Percentiles rank a stretch among this genome's conserved stretches.
Conservation (phyloP, 2,888 invertebrate species). For the Dryobotodes eremita region DNA sequence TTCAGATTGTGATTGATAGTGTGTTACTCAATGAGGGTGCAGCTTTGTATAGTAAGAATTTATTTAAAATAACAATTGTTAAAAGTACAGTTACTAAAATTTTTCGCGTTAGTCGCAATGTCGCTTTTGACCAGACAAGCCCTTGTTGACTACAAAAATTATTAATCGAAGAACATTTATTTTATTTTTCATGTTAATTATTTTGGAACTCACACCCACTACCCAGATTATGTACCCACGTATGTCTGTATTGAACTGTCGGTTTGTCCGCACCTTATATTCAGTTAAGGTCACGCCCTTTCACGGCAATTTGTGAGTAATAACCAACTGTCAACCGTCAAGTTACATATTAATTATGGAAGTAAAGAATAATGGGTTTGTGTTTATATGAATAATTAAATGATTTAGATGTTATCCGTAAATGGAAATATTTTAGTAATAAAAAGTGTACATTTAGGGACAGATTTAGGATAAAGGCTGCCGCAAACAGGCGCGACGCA, state of each 20-base stretch:
- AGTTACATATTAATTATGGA: slow-evolving; percentile 40
- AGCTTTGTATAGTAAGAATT: too few relatives aligned
- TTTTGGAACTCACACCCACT: slow-evolving; percentile 24
- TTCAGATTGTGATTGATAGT: too few relatives aligned
- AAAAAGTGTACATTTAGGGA: neutral
- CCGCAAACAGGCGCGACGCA: too few relatives aligned
- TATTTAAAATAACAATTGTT: too few relatives aligned
- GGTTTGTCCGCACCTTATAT: slow-evolving; percentile 5
- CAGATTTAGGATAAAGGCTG: neutral
- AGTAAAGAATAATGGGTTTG: slow-evolving; percentile 24
- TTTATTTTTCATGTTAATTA: neutral
- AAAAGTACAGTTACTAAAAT: too few relatives aligned
- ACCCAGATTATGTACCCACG: neutral
- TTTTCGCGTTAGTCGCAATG: too few relatives aligned
- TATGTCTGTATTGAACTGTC: slow-evolving; percentile 1
- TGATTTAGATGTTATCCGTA: slow-evolving; percentile 10
- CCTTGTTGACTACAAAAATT: neutral
- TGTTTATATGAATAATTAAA: slow-evolving; percentile 17
- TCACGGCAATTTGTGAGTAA: slow-evolving; percentile 40
- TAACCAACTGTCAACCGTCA: slow-evolving; percentile 35
- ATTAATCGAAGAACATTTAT: neutral
- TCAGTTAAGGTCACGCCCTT: slow-evolving; percentile 30
- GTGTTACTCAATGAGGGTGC: too few relatives aligned
- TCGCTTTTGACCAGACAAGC: neutral
- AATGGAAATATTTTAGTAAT: neutral